Percentiles rank a stretch among this genome's conserved stretches.
Evolutionary conservation across 1,140 invertebrate species (phyloP).

Genomic region (Protaetia brevitarsis): DNA sequence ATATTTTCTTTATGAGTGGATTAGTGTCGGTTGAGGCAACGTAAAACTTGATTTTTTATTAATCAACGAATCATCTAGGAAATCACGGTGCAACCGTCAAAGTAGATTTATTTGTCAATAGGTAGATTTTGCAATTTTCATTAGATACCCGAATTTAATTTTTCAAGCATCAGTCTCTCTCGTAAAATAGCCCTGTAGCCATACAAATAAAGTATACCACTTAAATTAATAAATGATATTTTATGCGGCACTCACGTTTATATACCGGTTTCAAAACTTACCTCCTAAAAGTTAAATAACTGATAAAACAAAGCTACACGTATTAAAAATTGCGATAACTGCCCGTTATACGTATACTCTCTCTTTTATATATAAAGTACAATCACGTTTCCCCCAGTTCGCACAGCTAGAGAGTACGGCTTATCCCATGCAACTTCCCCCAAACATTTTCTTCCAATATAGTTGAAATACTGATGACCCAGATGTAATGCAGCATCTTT

Average conservation of each 20-base stretch:
- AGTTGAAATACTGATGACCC: neutral
- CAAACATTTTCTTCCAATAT: constrained; percentile 15
- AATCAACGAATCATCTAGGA: too few relatives aligned
- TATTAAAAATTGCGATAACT: constrained; percentile 6
- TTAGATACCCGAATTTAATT: too few relatives aligned
- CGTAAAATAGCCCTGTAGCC: too few relatives aligned
- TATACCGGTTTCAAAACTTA: neutral
- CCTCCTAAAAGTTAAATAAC: neutral
- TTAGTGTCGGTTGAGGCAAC: too few relatives aligned
- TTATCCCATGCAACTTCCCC: neutral
- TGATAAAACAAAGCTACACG: neutral
- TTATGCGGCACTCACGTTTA: neutral
- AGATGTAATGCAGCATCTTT: neutral
- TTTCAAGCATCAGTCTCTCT: too few relatives aligned
- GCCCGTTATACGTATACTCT: neutral
- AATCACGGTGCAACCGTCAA: too few relatives aligned
- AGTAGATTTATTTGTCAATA: too few relatives aligned
- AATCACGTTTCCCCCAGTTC: neutral
- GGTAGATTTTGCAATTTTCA: too few relatives aligned
- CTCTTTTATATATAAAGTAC: constrained; percentile 18
- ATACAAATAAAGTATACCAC: neutral
- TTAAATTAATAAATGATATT: neutral
- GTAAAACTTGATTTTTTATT: too few relatives aligned
- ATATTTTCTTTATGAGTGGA: too few relatives aligned
- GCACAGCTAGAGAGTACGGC: neutral